Evolutionary conservation across 2,113 vertebrate species (phyloP), one percentile per base, ranked within the genome.

Genomic region (Peromyscus polionotus): DNA sequence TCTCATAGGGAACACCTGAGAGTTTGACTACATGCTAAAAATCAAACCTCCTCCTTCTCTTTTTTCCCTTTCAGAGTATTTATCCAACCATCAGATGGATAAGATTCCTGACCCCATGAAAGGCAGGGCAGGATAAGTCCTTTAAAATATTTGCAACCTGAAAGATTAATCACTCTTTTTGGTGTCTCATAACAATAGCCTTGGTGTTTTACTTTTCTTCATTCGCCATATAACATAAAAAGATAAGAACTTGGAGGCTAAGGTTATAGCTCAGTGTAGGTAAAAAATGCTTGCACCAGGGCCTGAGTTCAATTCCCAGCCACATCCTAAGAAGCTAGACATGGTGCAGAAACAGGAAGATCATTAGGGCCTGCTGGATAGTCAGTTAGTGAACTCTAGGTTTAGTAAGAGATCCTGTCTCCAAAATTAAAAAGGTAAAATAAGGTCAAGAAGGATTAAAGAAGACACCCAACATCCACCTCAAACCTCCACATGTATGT

Each of bases 1-100:
- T 91, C 84, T 96, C 88, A 73, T 12, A n/a, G 5, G 33, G 54
- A 95, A 75, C 73, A 97, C 93, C 91, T 95, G 87, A 94, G 36
- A 88, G 61, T 90, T 96, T 87, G 73, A 93, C 26, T 93, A 72
- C 81, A 59, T 39, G 22, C 79, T 91, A 76, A 76, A 54, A 94
- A 63, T 42, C 91, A 95, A 80, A 57, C 12, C 61, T 76, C 19
- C 20, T 95, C 72, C 3, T 24, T 90, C 2, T 75, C 92, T 51
- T 89, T 93, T 96, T 96, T 80, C 7, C 79, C 54, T 94, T 36
- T 36, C 6, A 73, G 33, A 76, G 0, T 83, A 51, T 98, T 96
- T 87, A 91, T 95, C 73, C 31, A 89, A 45, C 11, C 33, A 68
- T 81, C 72, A 73, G 13, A 12, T 45, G 36, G 33, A 26, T 68